phyloP scores from a whole-genome alignment of 2,888 invertebrate species.

The Ormyrus nitidulus region DNA sequence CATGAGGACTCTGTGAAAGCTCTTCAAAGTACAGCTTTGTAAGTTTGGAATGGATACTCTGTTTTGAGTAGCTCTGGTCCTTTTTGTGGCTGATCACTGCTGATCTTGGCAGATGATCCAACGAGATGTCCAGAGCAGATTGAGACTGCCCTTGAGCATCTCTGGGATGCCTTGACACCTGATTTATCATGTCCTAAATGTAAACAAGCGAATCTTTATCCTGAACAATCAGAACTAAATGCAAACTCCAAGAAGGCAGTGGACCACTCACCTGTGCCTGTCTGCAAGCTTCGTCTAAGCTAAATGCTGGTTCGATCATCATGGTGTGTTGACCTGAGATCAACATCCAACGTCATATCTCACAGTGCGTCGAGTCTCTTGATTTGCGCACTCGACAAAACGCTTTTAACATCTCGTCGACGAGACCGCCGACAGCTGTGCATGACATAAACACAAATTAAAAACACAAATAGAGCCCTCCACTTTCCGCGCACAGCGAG shows the following conservation, averaged over 20 bases:
- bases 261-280: constrained; percentile 70
- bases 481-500: too few species aligned
- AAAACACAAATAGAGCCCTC: neutral
- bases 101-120: constrained; percentile 63
- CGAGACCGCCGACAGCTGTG: neutral
- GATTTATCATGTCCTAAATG: constrained; percentile 56
- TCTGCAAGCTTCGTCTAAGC: constrained; percentile 72
- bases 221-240: neutral
- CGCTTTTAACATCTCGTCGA: neutral
- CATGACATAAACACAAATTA: constrained; percentile 20
- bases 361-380: constrained; percentile 19
- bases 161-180: constrained; percentile 60
- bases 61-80: constrained; percentile 69
- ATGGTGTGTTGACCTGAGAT: constrained; percentile 58
- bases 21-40: constrained; percentile 73
- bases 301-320: constrained; percentile 72
- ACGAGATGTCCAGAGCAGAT: constrained; percentile 61
- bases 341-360: constrained; percentile 52
- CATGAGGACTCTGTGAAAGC: constrained; percentile 72
- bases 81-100: constrained; percentile 65
- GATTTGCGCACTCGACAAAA: constrained; percentile 23
- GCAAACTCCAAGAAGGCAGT: too few species aligned
- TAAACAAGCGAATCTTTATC: neutral
- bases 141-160: constrained; percentile 63
- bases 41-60: constrained; percentile 72